phyloP scores from a whole-genome alignment of 2,797 vertebrate genomes.

The Syngnathus rostellatus region DNA sequence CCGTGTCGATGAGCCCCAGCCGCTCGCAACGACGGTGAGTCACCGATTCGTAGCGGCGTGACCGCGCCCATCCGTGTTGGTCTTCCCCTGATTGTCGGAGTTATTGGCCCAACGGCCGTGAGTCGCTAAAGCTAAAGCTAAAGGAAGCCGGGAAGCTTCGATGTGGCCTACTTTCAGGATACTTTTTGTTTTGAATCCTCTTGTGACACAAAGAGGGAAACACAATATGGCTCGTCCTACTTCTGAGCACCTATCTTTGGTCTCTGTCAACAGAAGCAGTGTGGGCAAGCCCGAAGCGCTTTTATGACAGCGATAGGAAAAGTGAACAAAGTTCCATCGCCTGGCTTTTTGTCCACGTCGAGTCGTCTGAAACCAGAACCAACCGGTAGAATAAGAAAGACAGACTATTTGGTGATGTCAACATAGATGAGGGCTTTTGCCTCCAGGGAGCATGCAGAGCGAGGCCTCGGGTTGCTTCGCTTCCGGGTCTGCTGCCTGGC shows the following conservation, averaged over 20 bases:
- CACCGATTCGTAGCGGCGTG: not conserved
- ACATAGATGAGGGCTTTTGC: not conserved
- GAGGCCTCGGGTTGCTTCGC: slow-evolving; percentile 42
- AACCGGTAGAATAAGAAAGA: too few species aligned
- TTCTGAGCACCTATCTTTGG: slow-evolving; percentile 46
- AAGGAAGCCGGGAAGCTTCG: not conserved
- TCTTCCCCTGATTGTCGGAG: not conserved
- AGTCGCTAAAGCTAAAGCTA: not conserved
- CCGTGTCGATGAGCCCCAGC: not conserved
- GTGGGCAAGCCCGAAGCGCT: slow-evolving; percentile 51
- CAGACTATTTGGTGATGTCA: too few species aligned
- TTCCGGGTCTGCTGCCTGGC: too few species aligned
- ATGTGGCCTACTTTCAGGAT: slow-evolving; percentile 28
- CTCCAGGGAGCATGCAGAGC: slow-evolving; percentile 13
- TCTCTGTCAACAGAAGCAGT: slow-evolving; percentile 44
- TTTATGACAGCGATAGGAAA: slow-evolving; percentile 26
- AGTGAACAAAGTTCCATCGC: slow-evolving; percentile 20
- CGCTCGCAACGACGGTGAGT: not conserved
- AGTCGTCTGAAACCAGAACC: slow-evolving; percentile 29
- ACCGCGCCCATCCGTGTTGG: not conserved
- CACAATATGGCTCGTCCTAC: slow-evolving; percentile 52
- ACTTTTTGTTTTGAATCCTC: slow-evolving; percentile 20
- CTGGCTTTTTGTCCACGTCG: slow-evolving; percentile 26
- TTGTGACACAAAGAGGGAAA: slow-evolving; percentile 20
- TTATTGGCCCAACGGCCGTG: not conserved